phyloP scores from a whole-genome alignment of 30 jellyfish, hydroid and myxozoan genomes.

The Aurelia sp. region DNA sequence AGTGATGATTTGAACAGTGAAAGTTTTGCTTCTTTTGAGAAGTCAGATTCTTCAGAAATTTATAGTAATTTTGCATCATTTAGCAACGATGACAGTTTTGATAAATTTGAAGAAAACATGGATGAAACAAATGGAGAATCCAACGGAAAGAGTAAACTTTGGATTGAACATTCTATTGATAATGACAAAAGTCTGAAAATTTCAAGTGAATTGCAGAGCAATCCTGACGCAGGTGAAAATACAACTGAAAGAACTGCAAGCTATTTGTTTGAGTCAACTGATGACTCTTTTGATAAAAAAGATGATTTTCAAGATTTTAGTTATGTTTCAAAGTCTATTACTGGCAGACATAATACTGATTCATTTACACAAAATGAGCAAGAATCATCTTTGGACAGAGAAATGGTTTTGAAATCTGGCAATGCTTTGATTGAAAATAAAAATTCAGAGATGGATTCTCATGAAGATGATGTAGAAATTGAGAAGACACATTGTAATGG shows the following conservation, averaged over 20 bases:
- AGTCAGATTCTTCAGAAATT: background rate
- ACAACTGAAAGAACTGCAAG: background rate
- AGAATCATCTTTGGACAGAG: no score
- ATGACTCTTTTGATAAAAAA: background rate
- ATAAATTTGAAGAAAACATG: no score
- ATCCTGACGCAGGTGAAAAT: no score
- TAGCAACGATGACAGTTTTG: no score
- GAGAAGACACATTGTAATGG: background rate
- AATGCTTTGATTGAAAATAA: background rate
- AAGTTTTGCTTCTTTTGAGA: background rate
- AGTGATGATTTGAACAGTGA: no score
- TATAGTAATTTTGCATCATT: no score
- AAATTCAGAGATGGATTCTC: background rate
- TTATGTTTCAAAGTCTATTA: background rate
- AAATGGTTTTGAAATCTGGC: no score
- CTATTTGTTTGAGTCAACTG: background rate
- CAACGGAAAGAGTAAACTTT: no score
- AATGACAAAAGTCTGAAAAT: background rate
- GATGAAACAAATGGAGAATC: no score
- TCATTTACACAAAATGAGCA: no score
- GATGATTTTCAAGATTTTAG: slow-evolving; percentile 25
- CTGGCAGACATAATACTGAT: no score
- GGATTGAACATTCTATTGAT: no score
- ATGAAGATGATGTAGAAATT: background rate
- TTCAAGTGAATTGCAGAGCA: background rate